phyloP scores from a whole-genome alignment of 2,888 invertebrate species.

The Hoplodrina blanda region DNA sequence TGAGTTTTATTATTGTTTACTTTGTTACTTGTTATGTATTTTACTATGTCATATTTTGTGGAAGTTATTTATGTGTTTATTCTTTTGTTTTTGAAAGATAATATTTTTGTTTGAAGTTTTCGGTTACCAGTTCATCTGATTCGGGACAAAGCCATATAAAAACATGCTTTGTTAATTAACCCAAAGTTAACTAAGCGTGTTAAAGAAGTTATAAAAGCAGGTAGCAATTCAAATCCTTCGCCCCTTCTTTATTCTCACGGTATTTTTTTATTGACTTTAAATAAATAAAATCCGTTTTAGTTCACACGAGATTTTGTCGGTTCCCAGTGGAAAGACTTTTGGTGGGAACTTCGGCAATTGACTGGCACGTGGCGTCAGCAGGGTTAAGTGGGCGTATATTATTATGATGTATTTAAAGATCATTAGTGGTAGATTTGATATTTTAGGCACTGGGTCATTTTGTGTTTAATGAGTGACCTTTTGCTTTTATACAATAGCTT shows the following conservation, averaged over 20 bases:
- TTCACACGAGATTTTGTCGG: constrained; percentile 56
- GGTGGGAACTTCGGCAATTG: constrained; percentile 49
- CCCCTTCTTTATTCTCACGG: constrained; percentile 49
- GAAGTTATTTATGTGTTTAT: constrained; percentile 5
- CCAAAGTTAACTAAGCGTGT: constrained; percentile 20
- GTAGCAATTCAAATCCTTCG: constrained; percentile 46
- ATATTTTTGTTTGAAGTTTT: constrained; percentile 3
- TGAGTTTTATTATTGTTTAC: constrained; percentile 6
- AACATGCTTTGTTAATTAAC: constrained; percentile 9
- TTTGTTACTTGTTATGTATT: neutral
- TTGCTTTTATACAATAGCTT: too few relatives aligned
- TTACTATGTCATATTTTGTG: constrained; percentile 21
- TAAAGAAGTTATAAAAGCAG: constrained; percentile 44
- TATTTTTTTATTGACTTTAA: constrained; percentile 35
- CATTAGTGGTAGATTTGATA: neutral
- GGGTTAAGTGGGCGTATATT: constrained; percentile 45
- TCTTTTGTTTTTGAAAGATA: constrained; percentile 1
- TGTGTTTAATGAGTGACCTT: too few relatives aligned
- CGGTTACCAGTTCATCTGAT: constrained; percentile 4
- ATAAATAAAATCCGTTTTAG: constrained; percentile 33
- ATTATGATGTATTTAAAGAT: constrained; percentile 17
- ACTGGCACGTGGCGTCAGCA: constrained; percentile 50
- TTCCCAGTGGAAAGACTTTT: constrained; percentile 54
- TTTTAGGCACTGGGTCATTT: too few relatives aligned
- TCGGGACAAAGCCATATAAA: constrained; percentile 15